Percentiles rank a stretch among this genome's conserved stretches.
phyloP scores from a whole-genome alignment of 2,888 invertebrate genomes.

The Drosophila macrospina region DNA sequence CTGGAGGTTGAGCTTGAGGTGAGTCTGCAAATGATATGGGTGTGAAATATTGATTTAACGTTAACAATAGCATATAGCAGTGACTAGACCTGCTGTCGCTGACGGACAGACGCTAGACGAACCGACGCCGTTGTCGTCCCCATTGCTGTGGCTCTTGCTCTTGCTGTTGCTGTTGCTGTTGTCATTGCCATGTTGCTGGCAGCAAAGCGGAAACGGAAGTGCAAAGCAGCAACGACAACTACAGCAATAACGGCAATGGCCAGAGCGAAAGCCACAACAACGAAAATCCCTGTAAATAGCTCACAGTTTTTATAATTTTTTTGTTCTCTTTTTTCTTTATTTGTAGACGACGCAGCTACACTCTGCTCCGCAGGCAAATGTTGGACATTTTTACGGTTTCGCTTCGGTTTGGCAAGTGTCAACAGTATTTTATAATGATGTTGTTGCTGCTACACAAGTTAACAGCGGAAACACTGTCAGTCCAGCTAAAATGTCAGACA shows the following conservation, averaged over 20 bases:
- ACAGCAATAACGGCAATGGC: constrained; percentile 2
- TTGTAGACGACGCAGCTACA: constrained; percentile 34
- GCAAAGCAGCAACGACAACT: constrained; percentile 54
- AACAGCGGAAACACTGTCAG: constrained; percentile 46
- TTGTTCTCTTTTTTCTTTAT: constrained; percentile 7
- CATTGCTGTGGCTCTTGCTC: constrained; percentile 1
- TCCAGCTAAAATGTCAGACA: constrained; percentile 41
- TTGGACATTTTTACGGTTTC: constrained; percentile 76
- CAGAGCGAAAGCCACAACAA: constrained; percentile 59
- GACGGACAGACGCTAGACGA: constrained; percentile 53
- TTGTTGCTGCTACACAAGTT: constrained; percentile 36
- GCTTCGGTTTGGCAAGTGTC: constrained; percentile 75
- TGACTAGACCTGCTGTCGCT: constrained; percentile 59
- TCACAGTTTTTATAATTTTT: constrained; percentile 40
- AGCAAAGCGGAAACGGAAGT: constrained; percentile 71
- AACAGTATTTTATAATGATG: constrained; percentile 59
- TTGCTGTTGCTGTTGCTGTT: background rate
- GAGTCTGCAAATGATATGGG: constrained; percentile 64
- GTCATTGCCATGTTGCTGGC: constrained; percentile 20
- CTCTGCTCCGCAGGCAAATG: constrained; percentile 62
- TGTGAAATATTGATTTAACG: constrained; percentile 71
- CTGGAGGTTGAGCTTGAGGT: constrained; percentile 32
- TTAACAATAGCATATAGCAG: constrained; percentile 32
- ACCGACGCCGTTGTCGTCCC: constrained; percentile 63
- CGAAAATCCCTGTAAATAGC: constrained; percentile 65